phyloP scores from a whole-genome alignment of 2,797 vertebrate genomes.

The Mallotus villosus region DNA sequence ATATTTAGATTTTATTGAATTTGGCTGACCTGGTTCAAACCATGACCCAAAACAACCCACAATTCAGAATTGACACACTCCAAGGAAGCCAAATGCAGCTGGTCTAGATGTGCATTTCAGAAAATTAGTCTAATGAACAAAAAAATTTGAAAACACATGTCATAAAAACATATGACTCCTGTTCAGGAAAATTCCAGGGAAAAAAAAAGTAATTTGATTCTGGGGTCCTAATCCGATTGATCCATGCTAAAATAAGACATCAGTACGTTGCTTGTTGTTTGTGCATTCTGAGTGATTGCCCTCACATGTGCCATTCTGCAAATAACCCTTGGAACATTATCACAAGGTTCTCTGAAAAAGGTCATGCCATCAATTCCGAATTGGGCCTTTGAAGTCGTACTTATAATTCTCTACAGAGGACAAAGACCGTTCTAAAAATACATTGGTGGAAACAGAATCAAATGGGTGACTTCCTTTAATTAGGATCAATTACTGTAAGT shows the following conservation, averaged over 20 bases:
- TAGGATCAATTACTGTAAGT: conserved; percentile 22
- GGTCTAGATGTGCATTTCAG: no score
- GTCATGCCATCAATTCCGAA: conserved; percentile 27
- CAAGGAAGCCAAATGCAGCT: neutral
- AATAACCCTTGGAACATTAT: conserved; percentile 45
- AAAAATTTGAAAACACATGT: neutral
- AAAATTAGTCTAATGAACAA: neutral
- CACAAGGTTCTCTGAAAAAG: conserved; percentile 39
- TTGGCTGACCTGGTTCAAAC: neutral
- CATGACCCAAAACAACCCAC: neutral
- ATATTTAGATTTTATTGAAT: no score
- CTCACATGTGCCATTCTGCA: conserved; percentile 55
- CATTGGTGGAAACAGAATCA: conserved; percentile 40
- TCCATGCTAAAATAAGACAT: conserved; percentile 37
- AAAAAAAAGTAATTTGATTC: conserved; percentile 45
- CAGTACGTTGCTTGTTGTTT: conserved; percentile 41
- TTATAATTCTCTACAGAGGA: conserved; percentile 41
- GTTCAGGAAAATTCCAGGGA: conserved; percentile 15
- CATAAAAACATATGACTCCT: conserved; percentile 26
- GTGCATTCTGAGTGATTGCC: conserved; percentile 35
- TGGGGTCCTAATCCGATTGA: conserved; percentile 45
- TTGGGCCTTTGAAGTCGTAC: conserved; percentile 47
- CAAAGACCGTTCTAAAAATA: conserved; percentile 59
- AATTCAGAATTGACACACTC: neutral
- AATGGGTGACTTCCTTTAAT: conserved; percentile 65